Base-by-base conservation (phyloP, 2,113 vertebrate species). In the Hypanus sabinus region DNA sequence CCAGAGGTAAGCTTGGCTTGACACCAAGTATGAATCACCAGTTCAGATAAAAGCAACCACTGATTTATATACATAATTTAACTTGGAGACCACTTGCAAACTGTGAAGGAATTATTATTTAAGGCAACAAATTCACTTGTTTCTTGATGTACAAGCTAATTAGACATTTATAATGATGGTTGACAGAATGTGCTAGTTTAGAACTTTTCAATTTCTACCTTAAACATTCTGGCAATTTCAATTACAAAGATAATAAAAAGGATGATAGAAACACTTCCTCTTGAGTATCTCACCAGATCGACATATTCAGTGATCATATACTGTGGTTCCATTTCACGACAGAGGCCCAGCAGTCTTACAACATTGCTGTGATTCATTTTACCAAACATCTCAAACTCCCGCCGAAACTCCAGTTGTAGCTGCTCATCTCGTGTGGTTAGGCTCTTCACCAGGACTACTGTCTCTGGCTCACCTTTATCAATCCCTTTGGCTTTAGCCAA, bases 261-360 rank as follows among this genome's bases (percentile, higher is more conserved):
- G 8, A 8, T 20, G n/a, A 65, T 33, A 16, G 85, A 33, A 20
- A 30, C 33, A 12, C 33, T 68, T 27, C 94, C 57, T 36, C 27
- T n/a, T 7, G 7, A 22, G 12, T 73, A 6, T 65, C 96, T 94
- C 97, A 99, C 99, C 98, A 99, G 97, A 95, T 99, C 99, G 65
- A 98, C 98, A 0, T 99, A 99, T 95, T 99, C 99, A 95, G 99
- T 97, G 95, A 99, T 97, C 97, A 97, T 98, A 96, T 98, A 99
- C 95, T 99, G 98, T 0, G 99, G 99, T 94, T 99, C 98, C 0
- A 96, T 96, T 95, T 99, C 99, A 0, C 97, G 96, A 94, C 98
- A 99, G 94, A 99, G 96, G 36, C 98, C 99, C 95, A 99, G 94
- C 81, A 99, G 97, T 36, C 97, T 97, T 94, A 97, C 98, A 6